Base-by-base conservation (phyloP, 2,113 vertebrate species). In the Labrus mixtus region DNA sequence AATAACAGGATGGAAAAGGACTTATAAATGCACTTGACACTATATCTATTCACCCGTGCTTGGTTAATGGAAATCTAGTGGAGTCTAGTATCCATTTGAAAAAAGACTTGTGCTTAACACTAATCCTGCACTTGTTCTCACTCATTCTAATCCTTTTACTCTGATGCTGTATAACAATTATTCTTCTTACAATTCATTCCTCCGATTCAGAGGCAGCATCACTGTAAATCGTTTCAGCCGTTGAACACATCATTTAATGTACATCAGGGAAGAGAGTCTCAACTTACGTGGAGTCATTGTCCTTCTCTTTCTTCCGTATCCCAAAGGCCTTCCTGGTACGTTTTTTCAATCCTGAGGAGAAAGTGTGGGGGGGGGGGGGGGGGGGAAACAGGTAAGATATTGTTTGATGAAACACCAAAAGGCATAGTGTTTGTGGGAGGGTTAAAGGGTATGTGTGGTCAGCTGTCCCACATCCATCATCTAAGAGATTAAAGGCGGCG, bases 281-380 rank as follows among this genome's bases (percentile, higher is more conserved):
- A 12, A 92, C 98, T 93, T 90, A 99, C 98, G 97, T 95, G 48
- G 98, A 99, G 86, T 99, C 98, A 92, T 95, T 98, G 90, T 99
- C 98, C 93, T 98, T 99, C 78, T 99, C 98, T 98, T 99, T 99
- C 96, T 96, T 99, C 90, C 98, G 97, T 97, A 99, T 99, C 74
- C 98, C 98, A 87, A 99, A 99, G 84, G 98, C 98, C 93, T 99
- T 99, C 92, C 98, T 96, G 94, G 98, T 99, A 84, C 98, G 98
- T 92, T 99, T 99, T 96, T 99, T 99, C 97, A 99, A 23, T 97
- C 98, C 98, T 99, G 88, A n/a, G 48, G 57, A 74, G 48, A 4
- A 16, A n/a, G n/a, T n/a, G n/a, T n/a, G n/a, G n/a, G n/a, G n/a
- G n/a, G n/a, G n/a, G n/a, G n/a, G n/a, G n/a, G n/a, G n/a, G n/a